Evolutionary conservation across 2,888 invertebrate genomes (phyloP).

Genomic region (Periphyllus acericola): DNA sequence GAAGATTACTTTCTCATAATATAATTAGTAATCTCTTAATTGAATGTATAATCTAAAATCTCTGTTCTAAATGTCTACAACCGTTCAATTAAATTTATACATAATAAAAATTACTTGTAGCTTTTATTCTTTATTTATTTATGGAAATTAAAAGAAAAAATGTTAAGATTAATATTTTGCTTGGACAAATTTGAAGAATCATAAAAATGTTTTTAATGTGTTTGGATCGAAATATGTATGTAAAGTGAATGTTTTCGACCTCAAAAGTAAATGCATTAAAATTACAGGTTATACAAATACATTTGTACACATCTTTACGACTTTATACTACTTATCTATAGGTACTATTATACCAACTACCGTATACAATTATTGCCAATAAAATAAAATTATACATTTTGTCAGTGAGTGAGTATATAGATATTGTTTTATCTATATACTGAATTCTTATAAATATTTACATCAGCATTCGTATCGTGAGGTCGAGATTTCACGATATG

Average conservation of each 20-base stretch:
- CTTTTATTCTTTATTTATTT: background rate
- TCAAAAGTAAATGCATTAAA: background rate
- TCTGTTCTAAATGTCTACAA: too few species aligned
- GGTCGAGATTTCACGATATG: background rate
- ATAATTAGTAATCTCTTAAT: too few species aligned
- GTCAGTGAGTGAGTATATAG: background rate
- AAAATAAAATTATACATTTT: background rate
- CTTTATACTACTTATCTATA: background rate
- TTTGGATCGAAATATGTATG: background rate
- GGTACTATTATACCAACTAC: background rate
- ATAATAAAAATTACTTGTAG: background rate
- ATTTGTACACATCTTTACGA: background rate
- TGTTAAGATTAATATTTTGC: background rate
- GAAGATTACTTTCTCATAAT: background rate
- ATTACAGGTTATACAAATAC: constrained; percentile 20
- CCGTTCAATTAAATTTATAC: background rate
- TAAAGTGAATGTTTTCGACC: constrained; percentile 34
- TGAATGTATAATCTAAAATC: too few species aligned
- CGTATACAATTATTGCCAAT: background rate
- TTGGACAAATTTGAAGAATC: background rate
- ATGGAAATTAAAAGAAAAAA: background rate
- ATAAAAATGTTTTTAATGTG: background rate
- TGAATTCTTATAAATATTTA: background rate
- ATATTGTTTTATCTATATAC: background rate
- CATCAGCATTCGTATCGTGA: background rate